These are phyloP conservation scores for Glaucopsyche alexis DNA, from an alignment of 2,888 invertebrate species.

Conservation along the genomic window DNA sequence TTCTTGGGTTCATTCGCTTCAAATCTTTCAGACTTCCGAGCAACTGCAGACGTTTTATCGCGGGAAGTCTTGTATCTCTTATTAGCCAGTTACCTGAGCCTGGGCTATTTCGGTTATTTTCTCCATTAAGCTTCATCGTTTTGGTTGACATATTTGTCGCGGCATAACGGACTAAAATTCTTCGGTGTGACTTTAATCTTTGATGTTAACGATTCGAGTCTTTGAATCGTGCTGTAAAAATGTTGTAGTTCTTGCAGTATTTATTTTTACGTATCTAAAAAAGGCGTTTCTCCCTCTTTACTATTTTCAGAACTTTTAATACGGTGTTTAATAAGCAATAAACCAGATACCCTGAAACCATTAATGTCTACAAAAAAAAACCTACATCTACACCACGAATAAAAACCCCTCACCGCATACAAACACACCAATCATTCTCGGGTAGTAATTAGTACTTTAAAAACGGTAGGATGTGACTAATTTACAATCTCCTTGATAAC, in stretches of 20 bases:
- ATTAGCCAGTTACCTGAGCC: constrained; percentile 24
- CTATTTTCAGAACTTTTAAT: not conserved
- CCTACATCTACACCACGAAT: not conserved
- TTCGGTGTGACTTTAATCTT: not conserved
- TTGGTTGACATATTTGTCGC: not conserved
- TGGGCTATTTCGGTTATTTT: constrained; percentile 19
- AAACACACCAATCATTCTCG: constrained; percentile 5
- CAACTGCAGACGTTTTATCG: not conserved
- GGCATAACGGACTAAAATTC: not conserved
- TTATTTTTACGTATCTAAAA: no score
- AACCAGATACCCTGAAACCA: not conserved
- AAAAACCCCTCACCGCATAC: not conserved
- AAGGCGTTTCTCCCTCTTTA: not conserved
- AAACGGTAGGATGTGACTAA: constrained; percentile 22
- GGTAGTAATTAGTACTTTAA: constrained; percentile 13
- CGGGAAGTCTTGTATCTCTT: not conserved
- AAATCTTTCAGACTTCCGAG: not conserved
- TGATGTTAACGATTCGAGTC: not conserved
- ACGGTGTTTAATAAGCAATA: constrained; percentile 8
- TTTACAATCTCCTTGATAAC: not conserved
- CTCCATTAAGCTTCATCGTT: not conserved
- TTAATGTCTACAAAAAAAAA: not conserved
- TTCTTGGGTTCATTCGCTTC: not conserved
- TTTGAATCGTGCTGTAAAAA: not conserved
- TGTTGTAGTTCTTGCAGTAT: no score